Evolutionary conservation across 2,113 vertebrate genomes (phyloP).

Genomic region (Callipepla squamata): DNA sequence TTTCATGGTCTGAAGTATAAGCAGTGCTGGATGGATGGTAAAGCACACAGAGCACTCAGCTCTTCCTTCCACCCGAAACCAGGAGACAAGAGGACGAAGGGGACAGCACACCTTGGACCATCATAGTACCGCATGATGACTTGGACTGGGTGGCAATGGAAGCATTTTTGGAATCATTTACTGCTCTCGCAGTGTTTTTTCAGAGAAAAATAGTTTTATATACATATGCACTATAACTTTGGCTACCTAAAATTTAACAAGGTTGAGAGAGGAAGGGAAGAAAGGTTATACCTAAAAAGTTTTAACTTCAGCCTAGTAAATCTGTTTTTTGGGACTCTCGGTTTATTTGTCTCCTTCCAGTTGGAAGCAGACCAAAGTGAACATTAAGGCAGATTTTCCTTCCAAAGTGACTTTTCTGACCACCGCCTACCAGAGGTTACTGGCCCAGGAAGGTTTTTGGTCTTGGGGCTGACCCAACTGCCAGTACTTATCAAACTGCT

Average conservation of each 20-base stretch:
- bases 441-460: neutral
- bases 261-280: neutral
- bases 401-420: neutral
- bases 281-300: neutral
- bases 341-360: neutral
- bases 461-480: neutral
- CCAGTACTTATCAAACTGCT: neutral
- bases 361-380: neutral
- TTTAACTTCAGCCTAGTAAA: neutral
- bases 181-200: neutral
- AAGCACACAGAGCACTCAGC: neutral
- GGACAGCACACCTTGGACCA: neutral
- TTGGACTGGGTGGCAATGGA: rapidly evolving
- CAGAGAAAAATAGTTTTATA: neutral
- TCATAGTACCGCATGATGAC: neutral
- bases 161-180: neutral
- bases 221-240: neutral
- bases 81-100: neutral
- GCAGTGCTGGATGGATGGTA: neutral
- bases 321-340: neutral
- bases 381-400: neutral
- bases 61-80: neutral
- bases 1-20: neutral
- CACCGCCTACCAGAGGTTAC: neutral
- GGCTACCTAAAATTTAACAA: neutral